phyloP scores from a whole-genome alignment of 2,113 vertebrate species.

The Prinia subflava region DNA sequence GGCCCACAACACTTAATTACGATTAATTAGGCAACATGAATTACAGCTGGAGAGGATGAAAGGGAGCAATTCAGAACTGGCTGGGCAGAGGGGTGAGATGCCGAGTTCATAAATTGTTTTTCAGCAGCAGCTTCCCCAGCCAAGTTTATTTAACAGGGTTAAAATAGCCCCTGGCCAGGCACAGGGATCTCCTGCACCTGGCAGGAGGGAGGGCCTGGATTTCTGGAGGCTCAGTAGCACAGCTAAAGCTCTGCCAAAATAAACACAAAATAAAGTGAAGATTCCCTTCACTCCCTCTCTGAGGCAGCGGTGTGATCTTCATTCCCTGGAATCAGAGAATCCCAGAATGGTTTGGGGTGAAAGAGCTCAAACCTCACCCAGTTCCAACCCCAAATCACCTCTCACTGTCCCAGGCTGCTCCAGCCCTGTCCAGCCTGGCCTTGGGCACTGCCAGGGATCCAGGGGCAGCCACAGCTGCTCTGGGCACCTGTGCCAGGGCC shows the following conservation, averaged over 20 bases:
- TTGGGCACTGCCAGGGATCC: too few species aligned
- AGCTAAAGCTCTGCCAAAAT: background rate
- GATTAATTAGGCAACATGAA: slow-evolving; percentile 51
- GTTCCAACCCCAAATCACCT: background rate
- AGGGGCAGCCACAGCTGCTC: too few species aligned
- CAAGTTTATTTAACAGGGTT: background rate
- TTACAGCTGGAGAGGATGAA: slow-evolving; percentile 43
- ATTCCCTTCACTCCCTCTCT: background rate
- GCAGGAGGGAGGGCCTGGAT: background rate
- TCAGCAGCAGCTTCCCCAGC: background rate
- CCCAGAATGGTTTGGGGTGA: background rate
- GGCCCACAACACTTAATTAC: slow-evolving; percentile 43
- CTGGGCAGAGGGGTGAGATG: background rate
- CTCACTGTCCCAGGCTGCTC: too few species aligned
- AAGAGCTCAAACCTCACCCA: background rate
- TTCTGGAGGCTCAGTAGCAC: background rate
- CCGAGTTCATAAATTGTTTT: background rate
- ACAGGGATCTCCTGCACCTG: background rate
- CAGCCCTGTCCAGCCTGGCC: too few species aligned
- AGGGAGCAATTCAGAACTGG: background rate
- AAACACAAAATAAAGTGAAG: background rate
- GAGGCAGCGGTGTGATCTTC: background rate
- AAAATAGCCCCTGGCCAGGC: background rate
- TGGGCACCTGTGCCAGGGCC: too few species aligned
- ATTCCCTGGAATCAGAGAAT: background rate